Conservation (phyloP, 2,888 invertebrate species). For the Orthosia gracilis region DNA sequence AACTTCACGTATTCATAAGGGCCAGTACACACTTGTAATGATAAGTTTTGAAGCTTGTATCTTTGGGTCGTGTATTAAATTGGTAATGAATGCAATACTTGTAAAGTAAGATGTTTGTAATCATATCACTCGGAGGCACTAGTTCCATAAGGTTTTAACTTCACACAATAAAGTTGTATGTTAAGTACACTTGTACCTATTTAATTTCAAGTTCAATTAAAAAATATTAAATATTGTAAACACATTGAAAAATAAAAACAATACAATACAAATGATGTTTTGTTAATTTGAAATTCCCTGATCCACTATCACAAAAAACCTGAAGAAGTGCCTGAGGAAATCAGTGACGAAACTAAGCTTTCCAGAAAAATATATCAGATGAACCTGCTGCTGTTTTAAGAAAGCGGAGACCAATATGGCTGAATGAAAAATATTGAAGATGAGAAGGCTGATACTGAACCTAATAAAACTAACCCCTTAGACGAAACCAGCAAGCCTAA, state of each 20-base stretch:
- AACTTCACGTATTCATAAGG: slow-evolving; percentile 36
- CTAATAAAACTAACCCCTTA: no score
- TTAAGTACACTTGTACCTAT: slow-evolving; percentile 81
- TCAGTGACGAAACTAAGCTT: no score
- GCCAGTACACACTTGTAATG: slow-evolving; percentile 40
- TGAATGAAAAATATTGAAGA: no score
- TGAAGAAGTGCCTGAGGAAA: not conserved
- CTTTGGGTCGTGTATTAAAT: slow-evolving; percentile 62
- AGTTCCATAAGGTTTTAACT: slow-evolving; percentile 78
- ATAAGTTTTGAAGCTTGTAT: slow-evolving; percentile 40
- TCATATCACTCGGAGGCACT: slow-evolving; percentile 84
- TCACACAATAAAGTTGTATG: slow-evolving; percentile 78
- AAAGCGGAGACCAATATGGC: no score
- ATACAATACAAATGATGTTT: slow-evolving; percentile 74
- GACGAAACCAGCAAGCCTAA: no score
- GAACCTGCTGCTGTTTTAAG: no score
- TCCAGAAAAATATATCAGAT: no score
- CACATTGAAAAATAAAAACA: slow-evolving; percentile 83
- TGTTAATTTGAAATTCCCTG: slow-evolving; percentile 57
- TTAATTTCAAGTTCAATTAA: slow-evolving; percentile 80
- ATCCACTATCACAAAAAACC: not conserved
- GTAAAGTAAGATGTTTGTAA: slow-evolving; percentile 70
- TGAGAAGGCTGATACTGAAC: no score
- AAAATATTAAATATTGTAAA: slow-evolving; percentile 83
- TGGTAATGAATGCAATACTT: slow-evolving; percentile 69